Base-by-base conservation (phyloP, 1,140 invertebrate genomes). In the Trichonephila clavipes region DNA sequence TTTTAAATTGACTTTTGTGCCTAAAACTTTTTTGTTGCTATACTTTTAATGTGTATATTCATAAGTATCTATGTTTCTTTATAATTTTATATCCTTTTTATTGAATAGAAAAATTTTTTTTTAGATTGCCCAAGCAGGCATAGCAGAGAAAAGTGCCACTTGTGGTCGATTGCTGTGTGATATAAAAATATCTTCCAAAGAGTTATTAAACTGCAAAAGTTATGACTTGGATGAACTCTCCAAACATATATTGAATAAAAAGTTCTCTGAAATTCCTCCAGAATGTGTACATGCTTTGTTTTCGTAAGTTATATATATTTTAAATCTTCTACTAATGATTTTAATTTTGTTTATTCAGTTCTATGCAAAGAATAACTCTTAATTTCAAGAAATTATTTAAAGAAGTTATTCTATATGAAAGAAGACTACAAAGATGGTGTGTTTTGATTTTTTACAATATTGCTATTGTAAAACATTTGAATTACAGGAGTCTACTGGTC, bases 131-230 rank as follows among this genome's bases (percentile, higher is more conserved):
- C 86, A 90, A 88, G 81, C 40, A 82, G 14, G 96, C 28, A 96
- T 95, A 94, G 95, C 96, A 14, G 96, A 97, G 93, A 96, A 96
- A 92, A 96, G 96, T 92, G 96, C 96, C 4, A 96, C 97, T 94
- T 97, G 96, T 95, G 99, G 99, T 0, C 97, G 99, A 83, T 96
- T 99, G 34, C 96, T 99, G 0, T 99, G 98, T 95, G 99, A 99
- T 96, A 97, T 99, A 6, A 98, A 99, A 96, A 96, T 98, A 69
- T 98, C 98, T 2, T 98, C 99, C 0, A 98, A 98, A 96, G 99
- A 99, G 96, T 96, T 99, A 6, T 98, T 99, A 59, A 97, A 98
- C 95, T 97, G 98, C 51, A 97, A 98, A 95, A 99, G 98, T 95
- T 99, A 99, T 95, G 99, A 99, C 96, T 96, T 99, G 12, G 97